Percentiles rank a stretch among this genome's conserved stretches.
phyloP scores from a whole-genome alignment of 2,113 vertebrate genomes.

The Chiloscyllium plagiosum region DNA sequence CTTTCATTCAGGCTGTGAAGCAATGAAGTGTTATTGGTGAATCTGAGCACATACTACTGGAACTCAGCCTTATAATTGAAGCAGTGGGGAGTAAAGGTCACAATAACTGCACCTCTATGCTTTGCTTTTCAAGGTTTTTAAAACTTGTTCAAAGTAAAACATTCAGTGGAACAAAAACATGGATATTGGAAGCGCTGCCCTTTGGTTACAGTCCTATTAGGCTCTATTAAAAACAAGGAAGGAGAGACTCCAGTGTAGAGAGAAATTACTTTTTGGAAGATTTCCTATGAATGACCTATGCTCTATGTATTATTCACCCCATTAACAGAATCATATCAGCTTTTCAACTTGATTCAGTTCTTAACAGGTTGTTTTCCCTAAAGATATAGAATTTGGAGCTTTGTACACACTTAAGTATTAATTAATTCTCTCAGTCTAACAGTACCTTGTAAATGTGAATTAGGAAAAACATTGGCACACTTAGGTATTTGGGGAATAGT shows the following conservation, averaged over 20 bases:
- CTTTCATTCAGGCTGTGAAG: not conserved
- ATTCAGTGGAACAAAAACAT: not conserved
- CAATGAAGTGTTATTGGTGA: not conserved
- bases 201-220: not conserved
- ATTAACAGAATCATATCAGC: slow-evolving; percentile 12
- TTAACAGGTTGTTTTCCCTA: slow-evolving; percentile 19
- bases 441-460: slow-evolving; percentile 27
- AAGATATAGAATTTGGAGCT: not conserved
- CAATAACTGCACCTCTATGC: not conserved
- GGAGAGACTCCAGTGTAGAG: not conserved
- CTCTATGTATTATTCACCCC: slow-evolving; percentile 1
- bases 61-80: not conserved
- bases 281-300: not conserved
- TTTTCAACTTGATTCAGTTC: not conserved
- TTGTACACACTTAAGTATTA: slow-evolving; percentile 23
- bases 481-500: not conserved
- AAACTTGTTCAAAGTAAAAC: not conserved
- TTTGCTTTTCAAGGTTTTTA: not conserved
- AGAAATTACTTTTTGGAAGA: not conserved
- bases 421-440: slow-evolving; percentile 25
- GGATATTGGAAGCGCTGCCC: not conserved
- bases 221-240: slow-evolving; percentile 18
- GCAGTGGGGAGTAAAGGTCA: not conserved
- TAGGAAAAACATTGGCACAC: slow-evolving; percentile 28
- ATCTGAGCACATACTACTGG: not conserved